Percentiles rank a stretch among this genome's conserved stretches.
Conservation (phyloP, 2,113 vertebrate species). For the Brachyhypopomus gauderio region DNA sequence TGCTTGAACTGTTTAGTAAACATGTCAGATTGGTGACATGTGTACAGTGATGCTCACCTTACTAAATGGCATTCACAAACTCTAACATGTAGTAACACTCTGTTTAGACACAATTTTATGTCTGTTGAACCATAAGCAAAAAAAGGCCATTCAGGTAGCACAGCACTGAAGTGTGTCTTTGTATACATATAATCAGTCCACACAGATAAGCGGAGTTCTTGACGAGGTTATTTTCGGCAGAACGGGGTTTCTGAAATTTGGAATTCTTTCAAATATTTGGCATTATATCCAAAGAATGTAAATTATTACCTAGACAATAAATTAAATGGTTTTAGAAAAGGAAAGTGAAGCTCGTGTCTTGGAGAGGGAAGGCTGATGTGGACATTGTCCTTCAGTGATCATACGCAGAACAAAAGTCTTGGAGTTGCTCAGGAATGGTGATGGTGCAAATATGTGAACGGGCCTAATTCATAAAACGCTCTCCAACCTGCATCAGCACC, state of each 20-base stretch:
- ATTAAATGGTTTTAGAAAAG: no score
- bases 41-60: neutral
- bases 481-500: neutral
- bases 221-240: slow-evolving; percentile 1
- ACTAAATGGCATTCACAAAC: slow-evolving; percentile 8
- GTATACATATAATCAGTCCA: slow-evolving; percentile 33
- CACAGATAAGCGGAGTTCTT: neutral
- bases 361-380: neutral
- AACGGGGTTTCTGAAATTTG: neutral
- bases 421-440: neutral
- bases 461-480: neutral
- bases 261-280: neutral
- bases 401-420: neutral
- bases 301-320: neutral
- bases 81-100: slow-evolving; percentile 1
- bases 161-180: neutral
- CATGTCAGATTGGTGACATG: neutral
- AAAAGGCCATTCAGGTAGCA: neutral
- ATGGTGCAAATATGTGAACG: neutral
- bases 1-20: slow-evolving; percentile 7
- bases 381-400: neutral
- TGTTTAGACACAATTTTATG: neutral
- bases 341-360: no score
- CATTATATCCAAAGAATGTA: no score
- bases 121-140: slow-evolving; percentile 26